Conservation (phyloP, 2,797 vertebrate genomes). For the Microcaecilia unicolor region DNA sequence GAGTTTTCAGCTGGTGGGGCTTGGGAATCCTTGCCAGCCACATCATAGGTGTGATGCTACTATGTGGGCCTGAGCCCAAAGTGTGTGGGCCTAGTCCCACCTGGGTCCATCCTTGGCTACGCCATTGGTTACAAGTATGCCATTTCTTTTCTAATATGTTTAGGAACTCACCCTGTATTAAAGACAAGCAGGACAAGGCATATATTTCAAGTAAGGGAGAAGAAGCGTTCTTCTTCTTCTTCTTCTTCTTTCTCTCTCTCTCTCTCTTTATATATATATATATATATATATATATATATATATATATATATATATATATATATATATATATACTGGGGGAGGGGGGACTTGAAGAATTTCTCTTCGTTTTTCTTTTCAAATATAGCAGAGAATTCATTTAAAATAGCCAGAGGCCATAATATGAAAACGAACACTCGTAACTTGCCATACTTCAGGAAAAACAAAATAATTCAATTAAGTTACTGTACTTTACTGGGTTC, state of each 20-base stretch:
- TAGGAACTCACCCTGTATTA: constrained; percentile 43
- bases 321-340: too few relatives aligned
- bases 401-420: constrained; percentile 58
- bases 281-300: too few relatives aligned
- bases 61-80: too few relatives aligned
- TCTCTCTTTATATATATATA: too few relatives aligned
- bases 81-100: too few relatives aligned
- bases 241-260: too few relatives aligned
- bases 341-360: constrained; percentile 71
- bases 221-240: constrained; percentile 62
- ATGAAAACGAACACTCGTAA: constrained; percentile 66
- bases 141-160: constrained; percentile 12
- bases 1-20: too few relatives aligned
- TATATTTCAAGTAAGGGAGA: constrained; percentile 62
- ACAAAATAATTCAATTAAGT: constrained; percentile 64
- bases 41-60: too few relatives aligned
- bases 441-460: constrained; percentile 48
- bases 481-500: constrained; percentile 47
- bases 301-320: too few relatives aligned
- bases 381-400: constrained; percentile 72
- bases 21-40: too few relatives aligned
- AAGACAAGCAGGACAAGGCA: constrained; percentile 59
- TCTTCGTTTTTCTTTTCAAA: constrained; percentile 75
- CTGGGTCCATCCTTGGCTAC: too few relatives aligned
- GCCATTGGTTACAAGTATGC: constrained; percentile 1